Evolutionary conservation across 1,140 invertebrate genomes (phyloP).

Genomic region (Whitmania pigra): DNA sequence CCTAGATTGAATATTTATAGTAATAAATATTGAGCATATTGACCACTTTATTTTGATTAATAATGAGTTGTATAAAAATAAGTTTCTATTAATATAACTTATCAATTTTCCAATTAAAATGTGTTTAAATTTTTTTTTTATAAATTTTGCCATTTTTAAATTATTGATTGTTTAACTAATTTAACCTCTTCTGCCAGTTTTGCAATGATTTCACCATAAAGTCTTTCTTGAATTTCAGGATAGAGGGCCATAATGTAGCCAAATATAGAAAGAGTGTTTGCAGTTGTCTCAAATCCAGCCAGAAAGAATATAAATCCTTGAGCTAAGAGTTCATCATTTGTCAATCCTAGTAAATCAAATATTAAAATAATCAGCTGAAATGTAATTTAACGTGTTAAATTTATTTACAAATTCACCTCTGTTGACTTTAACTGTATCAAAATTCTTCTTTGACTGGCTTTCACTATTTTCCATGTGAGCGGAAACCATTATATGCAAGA

Average conservation of each 20-base stretch:
- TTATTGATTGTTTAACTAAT: background rate
- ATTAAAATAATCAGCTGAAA: too few species aligned
- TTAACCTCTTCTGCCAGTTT: slow-evolving; percentile 44
- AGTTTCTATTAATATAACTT: background rate
- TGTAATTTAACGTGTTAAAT: too few species aligned
- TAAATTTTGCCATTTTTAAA: background rate
- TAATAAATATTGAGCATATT: background rate
- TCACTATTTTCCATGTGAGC: slow-evolving; percentile 15
- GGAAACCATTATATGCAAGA: slow-evolving; percentile 29
- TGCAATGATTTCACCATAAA: slow-evolving; percentile 46
- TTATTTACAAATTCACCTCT: too few species aligned
- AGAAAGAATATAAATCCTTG: slow-evolving; percentile 55
- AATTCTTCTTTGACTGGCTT: background rate
- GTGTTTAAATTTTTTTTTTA: background rate
- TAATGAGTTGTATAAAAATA: background rate
- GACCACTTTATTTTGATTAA: background rate
- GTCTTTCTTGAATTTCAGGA: slow-evolving; percentile 46
- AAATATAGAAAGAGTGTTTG: slow-evolving; percentile 46
- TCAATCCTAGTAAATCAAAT: background rate
- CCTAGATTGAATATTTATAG: too few species aligned
- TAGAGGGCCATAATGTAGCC: slow-evolving; percentile 49
- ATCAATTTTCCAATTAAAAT: background rate
- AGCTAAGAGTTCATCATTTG: slow-evolving; percentile 51
- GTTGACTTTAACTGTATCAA: slow-evolving; percentile 10
- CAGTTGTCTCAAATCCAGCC: slow-evolving; percentile 54